These are phyloP conservation scores for Ichneumon xanthorius DNA, from an alignment of 2,888 invertebrate genomes.

Conservation along the genomic window DNA sequence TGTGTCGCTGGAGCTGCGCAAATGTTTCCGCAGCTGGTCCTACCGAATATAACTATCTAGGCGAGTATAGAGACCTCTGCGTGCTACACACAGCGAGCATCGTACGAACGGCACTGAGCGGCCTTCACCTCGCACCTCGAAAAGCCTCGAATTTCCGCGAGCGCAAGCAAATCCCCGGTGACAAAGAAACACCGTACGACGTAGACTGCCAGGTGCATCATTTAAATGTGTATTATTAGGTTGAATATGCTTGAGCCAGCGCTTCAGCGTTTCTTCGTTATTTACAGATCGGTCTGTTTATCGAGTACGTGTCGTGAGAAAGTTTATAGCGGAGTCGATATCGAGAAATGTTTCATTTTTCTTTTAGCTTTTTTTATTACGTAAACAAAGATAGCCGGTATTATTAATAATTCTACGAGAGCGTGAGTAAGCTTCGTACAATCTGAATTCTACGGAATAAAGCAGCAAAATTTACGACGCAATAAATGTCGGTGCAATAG, in stretches of 20 bases:
- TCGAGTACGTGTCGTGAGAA: slow-evolving; percentile 44
- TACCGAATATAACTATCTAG: slow-evolving; percentile 2
- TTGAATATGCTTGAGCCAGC: slow-evolving; percentile 19
- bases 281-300: slow-evolving; percentile 54
- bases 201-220: slow-evolving; percentile 21
- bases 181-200: slow-evolving; percentile 49
- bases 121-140: slow-evolving; percentile 65
- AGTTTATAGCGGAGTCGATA: slow-evolving; percentile 27
- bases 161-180: slow-evolving; percentile 41
- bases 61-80: background rate
- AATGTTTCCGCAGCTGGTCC: slow-evolving; percentile 8
- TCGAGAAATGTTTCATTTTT: background rate
- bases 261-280: slow-evolving; percentile 41
- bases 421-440: background rate
- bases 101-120: slow-evolving; percentile 25
- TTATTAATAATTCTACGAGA: background rate
- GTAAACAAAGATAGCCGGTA: background rate
- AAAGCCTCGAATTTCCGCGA: slow-evolving; percentile 53
- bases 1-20: background rate
- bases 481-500: slow-evolving; percentile 44
- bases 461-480: slow-evolving; percentile 11
- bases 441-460: slow-evolving; percentile 11
- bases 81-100: slow-evolving; percentile 20
- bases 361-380: background rate
- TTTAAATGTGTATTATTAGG: slow-evolving; percentile 41